A percentile compares a stretch with the other conserved stretches of the same genome.
These are phyloP conservation scores for Tangara arthus DNA, from an alignment of 2,797 vertebrate genomes.

Conservation along the genomic window DNA sequence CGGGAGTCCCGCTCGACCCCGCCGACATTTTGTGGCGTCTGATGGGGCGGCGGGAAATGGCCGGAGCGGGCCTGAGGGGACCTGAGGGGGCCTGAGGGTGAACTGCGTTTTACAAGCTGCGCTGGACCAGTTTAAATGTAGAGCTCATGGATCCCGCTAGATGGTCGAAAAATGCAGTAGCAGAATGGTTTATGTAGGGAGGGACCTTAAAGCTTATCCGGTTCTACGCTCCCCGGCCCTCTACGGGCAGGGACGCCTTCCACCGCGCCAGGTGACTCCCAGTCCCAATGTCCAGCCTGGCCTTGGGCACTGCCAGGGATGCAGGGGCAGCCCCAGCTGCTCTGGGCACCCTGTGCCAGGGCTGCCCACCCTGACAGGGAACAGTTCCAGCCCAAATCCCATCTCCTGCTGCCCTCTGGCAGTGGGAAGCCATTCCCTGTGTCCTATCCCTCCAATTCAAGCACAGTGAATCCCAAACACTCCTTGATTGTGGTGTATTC, in stretches of 20 bases:
- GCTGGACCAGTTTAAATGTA: accelerated
- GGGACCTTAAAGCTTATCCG: too few relatives aligned
- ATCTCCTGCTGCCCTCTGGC: accelerated
- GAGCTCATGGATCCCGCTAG: accelerated
- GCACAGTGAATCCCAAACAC: not conserved
- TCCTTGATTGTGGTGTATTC: not conserved
- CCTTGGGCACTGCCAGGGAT: too few relatives aligned
- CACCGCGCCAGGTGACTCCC: accelerated
- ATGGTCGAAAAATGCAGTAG: accelerated
- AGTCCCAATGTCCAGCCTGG: too few relatives aligned
- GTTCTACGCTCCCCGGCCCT: not conserved
- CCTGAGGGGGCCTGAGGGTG: too few relatives aligned
- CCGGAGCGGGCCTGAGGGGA: accelerated
- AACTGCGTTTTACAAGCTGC: accelerated
- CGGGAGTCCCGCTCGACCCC: accelerated
- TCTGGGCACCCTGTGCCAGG: not conserved
- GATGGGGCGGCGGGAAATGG: not conserved
- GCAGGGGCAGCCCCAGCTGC: not conserved
- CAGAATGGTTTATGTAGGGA: not conserved
- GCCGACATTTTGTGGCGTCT: not conserved
- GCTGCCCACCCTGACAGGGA: accelerated
- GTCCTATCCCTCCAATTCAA: not conserved
- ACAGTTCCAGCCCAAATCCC: accelerated
- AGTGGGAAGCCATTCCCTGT: accelerated
- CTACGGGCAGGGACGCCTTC: accelerated